Conservation (phyloP, 1,140 invertebrate genomes). For the Rhopalosiphum maidis region DNA sequence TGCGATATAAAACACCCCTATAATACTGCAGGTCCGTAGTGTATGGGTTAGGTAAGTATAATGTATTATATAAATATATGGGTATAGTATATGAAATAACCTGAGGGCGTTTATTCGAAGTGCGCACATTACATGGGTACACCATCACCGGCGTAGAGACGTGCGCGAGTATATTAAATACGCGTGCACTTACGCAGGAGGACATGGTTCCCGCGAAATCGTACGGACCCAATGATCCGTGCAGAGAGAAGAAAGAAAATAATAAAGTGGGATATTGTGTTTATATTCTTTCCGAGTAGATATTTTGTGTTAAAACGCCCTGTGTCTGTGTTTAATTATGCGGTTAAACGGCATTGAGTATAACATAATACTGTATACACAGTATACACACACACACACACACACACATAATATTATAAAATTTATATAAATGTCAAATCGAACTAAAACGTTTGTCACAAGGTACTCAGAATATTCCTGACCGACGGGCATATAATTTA, state of each 20-base stretch:
- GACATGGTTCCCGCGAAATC: neutral
- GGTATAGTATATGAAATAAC: neutral
- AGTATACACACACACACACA: neutral
- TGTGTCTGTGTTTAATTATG: neutral
- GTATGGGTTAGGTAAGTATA: neutral
- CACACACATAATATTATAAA: neutral
- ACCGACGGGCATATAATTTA: slow-evolving; percentile 19
- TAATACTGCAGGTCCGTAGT: neutral
- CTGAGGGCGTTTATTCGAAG: neutral
- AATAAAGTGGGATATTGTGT: neutral
- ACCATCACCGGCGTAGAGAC: neutral
- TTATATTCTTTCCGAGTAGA: neutral
- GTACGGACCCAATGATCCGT: neutral
- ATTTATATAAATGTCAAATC: neutral
- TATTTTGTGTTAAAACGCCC: neutral
- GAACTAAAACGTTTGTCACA: neutral
- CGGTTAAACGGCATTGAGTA: neutral
- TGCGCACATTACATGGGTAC: neutral
- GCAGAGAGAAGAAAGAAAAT: neutral
- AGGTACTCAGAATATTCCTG: neutral
- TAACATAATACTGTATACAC: neutral
- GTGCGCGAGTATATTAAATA: neutral
- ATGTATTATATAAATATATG: neutral
- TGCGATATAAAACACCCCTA: neutral
- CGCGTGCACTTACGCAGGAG: neutral